Evolutionary conservation across 2,797 vertebrate genomes (phyloP).

Genomic region (Antennarius maculatus): DNA sequence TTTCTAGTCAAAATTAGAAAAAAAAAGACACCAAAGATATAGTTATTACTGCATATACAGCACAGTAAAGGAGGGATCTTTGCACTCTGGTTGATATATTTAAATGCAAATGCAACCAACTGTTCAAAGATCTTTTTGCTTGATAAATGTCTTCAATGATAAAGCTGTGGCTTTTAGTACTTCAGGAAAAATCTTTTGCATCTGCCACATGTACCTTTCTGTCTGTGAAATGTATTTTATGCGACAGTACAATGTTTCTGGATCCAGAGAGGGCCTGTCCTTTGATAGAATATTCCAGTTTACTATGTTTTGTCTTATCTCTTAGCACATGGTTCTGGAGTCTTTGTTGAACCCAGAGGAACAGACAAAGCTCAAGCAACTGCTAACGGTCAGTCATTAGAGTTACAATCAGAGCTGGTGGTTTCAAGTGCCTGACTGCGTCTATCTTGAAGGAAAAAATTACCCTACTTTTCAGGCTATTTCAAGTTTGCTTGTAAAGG

Average conservation of each 20-base stretch:
- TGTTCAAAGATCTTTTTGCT: not conserved
- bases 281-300: constrained; percentile 27
- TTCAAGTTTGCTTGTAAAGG: not conserved
- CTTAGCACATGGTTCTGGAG: constrained; percentile 33
- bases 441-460: constrained; percentile 13
- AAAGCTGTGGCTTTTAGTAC: not conserved
- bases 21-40: no score
- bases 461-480: not conserved
- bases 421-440: constrained; percentile 13
- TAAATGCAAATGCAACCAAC: not conserved
- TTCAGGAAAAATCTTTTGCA: no score
- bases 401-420: constrained; percentile 22
- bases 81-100: not conserved
- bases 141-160: not conserved
- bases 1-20: no score
- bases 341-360: constrained; percentile 74
- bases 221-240: no score
- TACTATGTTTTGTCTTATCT: constrained; percentile 37
- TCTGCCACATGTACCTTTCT: no score
- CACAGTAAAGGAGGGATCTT: no score
- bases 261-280: no score
- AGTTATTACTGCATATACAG: no score
- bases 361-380: constrained; percentile 61
- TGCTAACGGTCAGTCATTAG: constrained; percentile 63
- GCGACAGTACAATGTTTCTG: no score